Evolutionary conservation across 2,888 invertebrate genomes (phyloP), one percentile per base, ranked within the genome.

Genomic region (Nineta flava): DNA sequence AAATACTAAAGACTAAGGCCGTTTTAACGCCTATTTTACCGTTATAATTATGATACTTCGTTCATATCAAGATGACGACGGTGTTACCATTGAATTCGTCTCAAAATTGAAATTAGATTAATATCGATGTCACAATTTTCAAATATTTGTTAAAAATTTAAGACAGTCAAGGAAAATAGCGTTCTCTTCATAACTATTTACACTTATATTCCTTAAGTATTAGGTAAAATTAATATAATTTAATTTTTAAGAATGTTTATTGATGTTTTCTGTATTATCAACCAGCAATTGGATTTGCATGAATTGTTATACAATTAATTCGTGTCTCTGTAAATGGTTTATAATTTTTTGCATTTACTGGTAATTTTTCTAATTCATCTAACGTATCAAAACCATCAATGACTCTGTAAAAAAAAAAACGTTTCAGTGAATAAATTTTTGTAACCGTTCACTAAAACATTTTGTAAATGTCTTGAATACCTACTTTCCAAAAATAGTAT

Each of bases 341-440:
- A 63, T 79, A 94, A 59, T 86, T 91, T 70, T 96, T 97, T 4
- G 92, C 86, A 68, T 95, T 92, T 0, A 99, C 95, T 48, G 87
- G 81, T 53, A 92, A 72, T 65, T 94, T 96, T 69, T 99, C 99
- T 55, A 99, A 70, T 62, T 95, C 94, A 65, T 99, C 97, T 35
- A 99, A 70, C 0, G 87, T 82, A 65, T 97, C 96, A 63, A 94
- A 82, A 2, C 99, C 99, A 73, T 99, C 97, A 58, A 99, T 97
- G 0, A 97, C 83, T 62, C 95, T 95, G 72, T 51, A 79, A 76
- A 53, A 57, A 58, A 51, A 57, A 34, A 7, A 35, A n/a, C n/a
- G n/a, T n/a, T n/a, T n/a, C n/a, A n/a, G n/a, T n/a, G n/a, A n/a
- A n/a, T n/a, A n/a, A n/a, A n/a, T n/a, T n/a, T n/a, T n/a, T 19